phyloP scores from a whole-genome alignment of 2,888 invertebrate genomes.

The Rhyacophila evoluta region DNA sequence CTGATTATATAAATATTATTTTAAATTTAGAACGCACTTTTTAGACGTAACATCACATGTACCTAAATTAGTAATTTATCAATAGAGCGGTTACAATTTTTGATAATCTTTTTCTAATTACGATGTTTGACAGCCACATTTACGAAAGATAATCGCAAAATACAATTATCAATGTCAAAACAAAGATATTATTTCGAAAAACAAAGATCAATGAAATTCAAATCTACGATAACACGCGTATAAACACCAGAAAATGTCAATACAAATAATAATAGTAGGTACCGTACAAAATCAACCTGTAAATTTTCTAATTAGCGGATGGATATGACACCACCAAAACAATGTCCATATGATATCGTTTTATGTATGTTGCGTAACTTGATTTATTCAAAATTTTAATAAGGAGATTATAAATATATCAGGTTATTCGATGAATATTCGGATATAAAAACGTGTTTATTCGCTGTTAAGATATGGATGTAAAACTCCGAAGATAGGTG shows the following conservation, averaged over 20 bases:
- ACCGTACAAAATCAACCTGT: background rate
- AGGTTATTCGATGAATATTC: background rate
- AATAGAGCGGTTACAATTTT: too few relatives aligned
- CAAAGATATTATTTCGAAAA: background rate
- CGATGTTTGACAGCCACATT: background rate
- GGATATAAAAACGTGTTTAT: background rate
- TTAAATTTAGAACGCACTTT: too few relatives aligned
- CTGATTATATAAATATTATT: too few relatives aligned
- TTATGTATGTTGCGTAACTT: constrained; percentile 20
- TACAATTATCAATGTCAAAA: background rate
- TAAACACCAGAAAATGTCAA: background rate
- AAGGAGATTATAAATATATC: background rate
- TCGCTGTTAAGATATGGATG: background rate
- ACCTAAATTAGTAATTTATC: too few relatives aligned
- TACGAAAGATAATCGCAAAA: background rate
- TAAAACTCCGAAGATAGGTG: background rate
- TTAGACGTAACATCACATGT: too few relatives aligned
- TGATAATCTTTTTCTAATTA: background rate
- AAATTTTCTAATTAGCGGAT: background rate
- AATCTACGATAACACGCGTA: background rate
- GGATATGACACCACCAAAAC: constrained; percentile 7
- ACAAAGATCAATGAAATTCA: background rate
- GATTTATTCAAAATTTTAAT: background rate
- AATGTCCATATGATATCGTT: constrained; percentile 15
- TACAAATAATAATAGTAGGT: too few relatives aligned